phyloP scores from a whole-genome alignment of 1,140 invertebrate species.

The Papilio polyxenes region DNA sequence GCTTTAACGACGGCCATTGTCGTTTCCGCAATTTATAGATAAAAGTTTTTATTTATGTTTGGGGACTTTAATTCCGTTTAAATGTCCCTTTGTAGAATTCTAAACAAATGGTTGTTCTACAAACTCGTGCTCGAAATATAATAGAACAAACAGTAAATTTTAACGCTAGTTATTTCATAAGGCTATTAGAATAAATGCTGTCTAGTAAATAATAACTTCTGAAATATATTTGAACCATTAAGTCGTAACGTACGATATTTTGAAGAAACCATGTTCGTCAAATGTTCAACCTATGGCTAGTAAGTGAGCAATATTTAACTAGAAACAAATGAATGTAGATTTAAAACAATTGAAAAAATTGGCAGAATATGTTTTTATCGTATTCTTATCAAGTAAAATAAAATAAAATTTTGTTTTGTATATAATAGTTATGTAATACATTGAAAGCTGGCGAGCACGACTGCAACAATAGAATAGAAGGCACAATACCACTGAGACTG shows the following conservation, averaged over 20 bases:
- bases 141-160: neutral
- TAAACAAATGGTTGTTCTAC: neutral
- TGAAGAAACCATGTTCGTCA: too few species aligned
- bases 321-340: too few species aligned
- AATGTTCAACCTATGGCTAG: too few species aligned
- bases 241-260: too few species aligned
- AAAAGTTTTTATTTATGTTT: conserved; percentile 13
- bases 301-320: too few species aligned
- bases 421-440: neutral
- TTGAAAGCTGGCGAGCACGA: neutral
- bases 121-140: conserved; percentile 8
- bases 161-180: too few species aligned
- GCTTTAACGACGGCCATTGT: conserved; percentile 13
- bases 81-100: neutral
- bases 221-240: too few species aligned
- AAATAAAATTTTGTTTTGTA: conserved; percentile 10
- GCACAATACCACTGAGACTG: conserved; percentile 20
- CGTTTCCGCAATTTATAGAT: neutral
- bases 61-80: neutral
- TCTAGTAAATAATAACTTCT: too few species aligned
- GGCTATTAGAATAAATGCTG: too few species aligned
- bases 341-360: too few species aligned
- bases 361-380: too few species aligned
- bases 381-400: too few species aligned
- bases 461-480: neutral